Evolutionary conservation across 2,888 invertebrate genomes (phyloP).

Genomic region (Ephialtes manifestator): DNA sequence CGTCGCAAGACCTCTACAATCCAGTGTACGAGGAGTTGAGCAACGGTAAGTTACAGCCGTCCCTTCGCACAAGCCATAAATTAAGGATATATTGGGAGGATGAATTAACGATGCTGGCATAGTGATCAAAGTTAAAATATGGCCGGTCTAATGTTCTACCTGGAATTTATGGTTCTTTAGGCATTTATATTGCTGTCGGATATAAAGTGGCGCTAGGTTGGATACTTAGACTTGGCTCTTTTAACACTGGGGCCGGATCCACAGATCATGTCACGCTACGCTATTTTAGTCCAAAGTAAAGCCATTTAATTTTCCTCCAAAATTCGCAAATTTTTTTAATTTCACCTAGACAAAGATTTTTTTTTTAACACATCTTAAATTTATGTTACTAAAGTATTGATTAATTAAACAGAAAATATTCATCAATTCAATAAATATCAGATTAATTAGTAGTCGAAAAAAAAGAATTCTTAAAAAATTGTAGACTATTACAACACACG

Average conservation of each 20-base stretch:
- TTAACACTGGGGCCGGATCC: conserved; percentile 4
- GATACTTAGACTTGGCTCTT: conserved; percentile 18
- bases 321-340: too few relatives aligned
- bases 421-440: too few relatives aligned
- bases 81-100: conserved; percentile 31
- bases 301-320: background rate
- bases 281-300: background rate
- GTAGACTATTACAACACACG: too few relatives aligned
- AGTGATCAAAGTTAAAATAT: conserved; percentile 27
- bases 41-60: conserved; percentile 87
- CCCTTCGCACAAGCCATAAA: conserved; percentile 1
- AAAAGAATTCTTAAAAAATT: too few relatives aligned
- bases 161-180: conserved; percentile 27
- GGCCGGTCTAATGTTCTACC: conserved; percentile 16
- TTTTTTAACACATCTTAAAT: too few relatives aligned
- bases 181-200: conserved; percentile 34
- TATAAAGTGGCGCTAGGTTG: conserved; percentile 24
- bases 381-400: too few relatives aligned
- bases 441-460: too few relatives aligned
- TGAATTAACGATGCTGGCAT: conserved; percentile 23
- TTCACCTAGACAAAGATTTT: background rate
- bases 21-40: conserved; percentile 94
- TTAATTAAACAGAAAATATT: too few relatives aligned
- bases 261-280: conserved; percentile 26
- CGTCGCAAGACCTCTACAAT: conserved; percentile 90